These are phyloP conservation scores for Turritopsis dohrnii DNA, from an alignment of 30 jellyfish, hydroid and myxozoan species.

Conservation along the genomic window DNA sequence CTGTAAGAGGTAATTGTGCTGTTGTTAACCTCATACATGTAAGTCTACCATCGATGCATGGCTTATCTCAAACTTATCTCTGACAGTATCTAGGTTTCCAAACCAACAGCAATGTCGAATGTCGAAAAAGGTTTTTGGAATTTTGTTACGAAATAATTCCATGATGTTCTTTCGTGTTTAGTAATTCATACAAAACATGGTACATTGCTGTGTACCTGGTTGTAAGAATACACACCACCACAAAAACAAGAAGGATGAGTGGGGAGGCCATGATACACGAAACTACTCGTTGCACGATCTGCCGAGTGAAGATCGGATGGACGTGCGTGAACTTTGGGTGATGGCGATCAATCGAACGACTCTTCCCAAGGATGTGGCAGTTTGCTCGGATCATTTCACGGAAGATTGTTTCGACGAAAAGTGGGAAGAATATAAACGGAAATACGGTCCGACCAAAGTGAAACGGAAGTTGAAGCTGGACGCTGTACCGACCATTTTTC, in stretches of 20 bases:
- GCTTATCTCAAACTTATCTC: too few species aligned
- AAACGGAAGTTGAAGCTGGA: constrained; percentile 39
- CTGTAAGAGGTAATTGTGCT: too few species aligned
- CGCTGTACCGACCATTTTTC: constrained; percentile 42
- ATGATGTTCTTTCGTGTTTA: neutral
- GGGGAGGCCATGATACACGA: constrained; percentile 42
- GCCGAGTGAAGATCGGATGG: constrained; percentile 46
- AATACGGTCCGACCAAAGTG: constrained; percentile 45
- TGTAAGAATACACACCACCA: constrained; percentile 46
- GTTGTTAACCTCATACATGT: too few species aligned
- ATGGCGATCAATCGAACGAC: constrained; percentile 43
- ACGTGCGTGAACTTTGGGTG: constrained; percentile 38
- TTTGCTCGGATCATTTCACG: constrained; percentile 42
- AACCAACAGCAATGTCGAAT: too few species aligned
- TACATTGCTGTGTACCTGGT: constrained; percentile 48
- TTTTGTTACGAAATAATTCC: neutral
- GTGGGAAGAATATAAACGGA: constrained; percentile 45
- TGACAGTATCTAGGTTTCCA: too few species aligned
- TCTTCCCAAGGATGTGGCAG: constrained; percentile 41
- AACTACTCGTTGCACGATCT: constrained; percentile 39
- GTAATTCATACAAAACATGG: constrained; percentile 18
- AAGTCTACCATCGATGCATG: too few species aligned
- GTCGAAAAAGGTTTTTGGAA: neutral
- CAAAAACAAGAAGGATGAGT: constrained; percentile 36
- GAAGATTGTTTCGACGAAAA: constrained; percentile 45